Conservation (phyloP, 2,113 vertebrate genomes). For the Amia ocellicauda region DNA sequence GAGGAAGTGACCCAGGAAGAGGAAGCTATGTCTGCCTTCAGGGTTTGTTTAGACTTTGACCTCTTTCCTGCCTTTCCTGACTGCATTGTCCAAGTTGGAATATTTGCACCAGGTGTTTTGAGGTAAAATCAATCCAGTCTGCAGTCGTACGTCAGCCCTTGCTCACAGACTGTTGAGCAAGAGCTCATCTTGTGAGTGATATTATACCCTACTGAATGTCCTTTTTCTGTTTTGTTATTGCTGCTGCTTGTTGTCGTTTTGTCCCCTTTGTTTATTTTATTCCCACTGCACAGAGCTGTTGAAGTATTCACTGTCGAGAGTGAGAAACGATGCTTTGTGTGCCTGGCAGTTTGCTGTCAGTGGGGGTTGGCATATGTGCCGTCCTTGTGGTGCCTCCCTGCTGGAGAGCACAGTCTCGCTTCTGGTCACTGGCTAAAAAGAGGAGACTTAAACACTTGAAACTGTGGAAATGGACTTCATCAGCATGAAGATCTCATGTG, state of each 20-base stretch:
- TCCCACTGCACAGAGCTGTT: neutral
- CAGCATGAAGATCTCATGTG: too few species aligned
- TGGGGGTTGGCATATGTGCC: neutral
- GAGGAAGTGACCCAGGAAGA: too few species aligned
- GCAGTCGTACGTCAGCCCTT: neutral
- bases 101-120: slow-evolving; percentile 4
- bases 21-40: too few species aligned
- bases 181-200: too few species aligned
- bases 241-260: neutral
- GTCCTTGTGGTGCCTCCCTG: neutral
- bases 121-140: slow-evolving; percentile 3
- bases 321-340: neutral
- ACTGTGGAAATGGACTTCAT: too few species aligned
- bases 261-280: neutral
- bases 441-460: too few species aligned
- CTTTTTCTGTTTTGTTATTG: too few species aligned
- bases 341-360: neutral
- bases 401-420: neutral
- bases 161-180: too few species aligned
- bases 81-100: neutral
- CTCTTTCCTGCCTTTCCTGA: neutral
- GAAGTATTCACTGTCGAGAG: neutral
- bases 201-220: too few species aligned
- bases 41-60: too few species aligned
- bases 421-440: too few species aligned